Evolutionary conservation across 2,888 invertebrate genomes (phyloP), one percentile per base, ranked within the genome.

Genomic region (Dasysyrphus tricinctus): DNA sequence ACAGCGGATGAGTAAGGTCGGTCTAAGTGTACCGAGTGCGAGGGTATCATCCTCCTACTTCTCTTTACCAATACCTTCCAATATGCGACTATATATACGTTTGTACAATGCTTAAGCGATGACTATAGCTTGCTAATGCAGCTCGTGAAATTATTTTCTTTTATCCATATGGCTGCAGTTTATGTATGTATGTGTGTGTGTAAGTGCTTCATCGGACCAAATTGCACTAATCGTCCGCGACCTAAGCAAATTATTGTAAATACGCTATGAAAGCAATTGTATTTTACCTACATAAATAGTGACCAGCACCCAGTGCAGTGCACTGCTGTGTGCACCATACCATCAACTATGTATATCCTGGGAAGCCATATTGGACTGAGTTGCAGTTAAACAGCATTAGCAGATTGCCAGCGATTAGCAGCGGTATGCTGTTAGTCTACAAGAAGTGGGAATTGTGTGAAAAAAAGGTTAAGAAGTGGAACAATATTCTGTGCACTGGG

Each of bases 181-280:
- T 32, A 32, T 19, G 56, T 81, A 49, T 67, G 57, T 51, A 59
- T 32, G 19, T 19, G 56, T 81, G 56, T 67, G 57, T 51, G 65
- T 44, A 73, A 81, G 74, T 83, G 72, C 75, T 59, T 57, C 75
- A 72, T 19, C 59, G 57, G 54, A 79, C 86, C 78, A 86, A 86
- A 86, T 86, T 86, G 86, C 86, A 86, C 86, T 86, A 86, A 86
- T 86, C 86, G 86, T 19, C 86, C 79, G 82, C 86, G 86, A 86
- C 86, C 86, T 86, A 86, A 86, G 86, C 86, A 86, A 82, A 86
- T 86, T 86, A 86, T 75, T 86, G 86, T 82, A 86, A 86, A 82
- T 86, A 86, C 85, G 59, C 78, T 72, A 65, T 63, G 65, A 69
- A 70, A 75, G 70, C 78, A 75, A 75, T 75, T 82, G 86, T 16